Evolutionary conservation across 2,113 vertebrate species (phyloP).

Genomic region (Notarius lentiginosus): DNA sequence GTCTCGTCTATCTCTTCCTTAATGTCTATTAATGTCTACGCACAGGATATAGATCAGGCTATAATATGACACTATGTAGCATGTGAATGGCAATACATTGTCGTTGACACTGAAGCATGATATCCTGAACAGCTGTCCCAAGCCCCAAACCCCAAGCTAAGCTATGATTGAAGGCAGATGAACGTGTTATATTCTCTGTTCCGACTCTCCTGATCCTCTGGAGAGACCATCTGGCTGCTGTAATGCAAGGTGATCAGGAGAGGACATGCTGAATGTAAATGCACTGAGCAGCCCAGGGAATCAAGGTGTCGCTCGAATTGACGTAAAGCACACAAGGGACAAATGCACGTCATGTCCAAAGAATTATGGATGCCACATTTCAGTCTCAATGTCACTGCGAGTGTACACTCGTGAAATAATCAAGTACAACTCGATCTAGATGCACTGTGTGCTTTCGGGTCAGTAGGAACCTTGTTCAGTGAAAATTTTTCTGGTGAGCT

Average conservation of each 20-base stretch:
- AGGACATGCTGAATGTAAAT: not conserved
- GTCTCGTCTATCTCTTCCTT: not conserved
- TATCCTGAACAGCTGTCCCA: conserved; percentile 3
- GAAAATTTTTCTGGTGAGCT: not conserved
- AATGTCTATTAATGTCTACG: not conserved
- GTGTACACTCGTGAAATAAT: no score
- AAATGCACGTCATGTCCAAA: not conserved
- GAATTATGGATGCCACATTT: not conserved
- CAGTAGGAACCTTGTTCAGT: not conserved
- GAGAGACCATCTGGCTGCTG: not conserved
- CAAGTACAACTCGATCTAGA: not conserved
- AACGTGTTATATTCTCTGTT: conserved; percentile 5
- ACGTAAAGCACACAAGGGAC: not conserved
- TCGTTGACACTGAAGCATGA: not conserved
- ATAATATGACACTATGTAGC: not conserved
- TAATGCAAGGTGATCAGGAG: not conserved
- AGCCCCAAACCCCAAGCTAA: not conserved
- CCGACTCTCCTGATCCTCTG: conserved; percentile 14
- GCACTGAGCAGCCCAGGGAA: not conserved
- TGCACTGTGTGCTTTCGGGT: not conserved
- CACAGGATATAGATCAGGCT: not conserved
- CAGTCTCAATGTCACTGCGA: not conserved
- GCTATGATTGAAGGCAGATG: not conserved
- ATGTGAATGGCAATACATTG: not conserved
- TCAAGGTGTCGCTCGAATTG: not conserved